Evolutionary conservation across 1,140 invertebrate species (phyloP).

Genomic region (Drepana arcuata): DNA sequence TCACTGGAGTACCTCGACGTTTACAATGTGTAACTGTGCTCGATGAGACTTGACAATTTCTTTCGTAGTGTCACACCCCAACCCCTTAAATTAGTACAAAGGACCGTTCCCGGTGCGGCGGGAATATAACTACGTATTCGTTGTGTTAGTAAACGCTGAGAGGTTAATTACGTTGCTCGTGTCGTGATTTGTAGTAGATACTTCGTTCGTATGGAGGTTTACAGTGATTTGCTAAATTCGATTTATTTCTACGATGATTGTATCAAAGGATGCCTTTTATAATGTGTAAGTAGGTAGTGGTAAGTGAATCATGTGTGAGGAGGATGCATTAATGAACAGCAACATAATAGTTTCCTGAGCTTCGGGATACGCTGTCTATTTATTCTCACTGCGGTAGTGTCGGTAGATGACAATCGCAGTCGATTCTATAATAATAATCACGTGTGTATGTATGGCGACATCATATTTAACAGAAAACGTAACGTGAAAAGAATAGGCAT

Average conservation of each 20-base stretch:
- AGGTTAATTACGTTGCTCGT: slow-evolving; percentile 49
- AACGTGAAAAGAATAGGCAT: slow-evolving; percentile 34
- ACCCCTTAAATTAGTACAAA: slow-evolving; percentile 59
- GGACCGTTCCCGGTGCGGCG: slow-evolving; percentile 30
- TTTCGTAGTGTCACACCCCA: slow-evolving; percentile 34
- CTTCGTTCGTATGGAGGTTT: slow-evolving; percentile 34
- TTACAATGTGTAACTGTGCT: no score
- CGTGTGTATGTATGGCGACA: no score
- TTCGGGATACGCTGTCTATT: slow-evolving; percentile 18
- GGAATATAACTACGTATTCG: slow-evolving; percentile 15
- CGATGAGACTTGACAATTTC: slow-evolving; percentile 9
- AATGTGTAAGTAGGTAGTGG: slow-evolving; percentile 60
- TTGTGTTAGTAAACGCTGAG: slow-evolving; percentile 39
- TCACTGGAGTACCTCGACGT: neutral
- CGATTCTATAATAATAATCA: no score
- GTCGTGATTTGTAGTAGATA: slow-evolving; percentile 43
- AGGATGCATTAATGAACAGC: slow-evolving; percentile 52
- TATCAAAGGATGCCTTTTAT: slow-evolving; percentile 65
- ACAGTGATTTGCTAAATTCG: slow-evolving; percentile 40
- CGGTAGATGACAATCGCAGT: no score
- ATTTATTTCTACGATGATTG: slow-evolving; percentile 41
- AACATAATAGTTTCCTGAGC: slow-evolving; percentile 23
- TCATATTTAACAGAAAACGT: no score
- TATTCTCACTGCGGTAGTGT: slow-evolving; percentile 9
- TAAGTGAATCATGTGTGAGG: slow-evolving; percentile 47